Evolutionary conservation across 1,140 invertebrate genomes (phyloP).

Genomic region (Drosophila nigrodunni): DNA sequence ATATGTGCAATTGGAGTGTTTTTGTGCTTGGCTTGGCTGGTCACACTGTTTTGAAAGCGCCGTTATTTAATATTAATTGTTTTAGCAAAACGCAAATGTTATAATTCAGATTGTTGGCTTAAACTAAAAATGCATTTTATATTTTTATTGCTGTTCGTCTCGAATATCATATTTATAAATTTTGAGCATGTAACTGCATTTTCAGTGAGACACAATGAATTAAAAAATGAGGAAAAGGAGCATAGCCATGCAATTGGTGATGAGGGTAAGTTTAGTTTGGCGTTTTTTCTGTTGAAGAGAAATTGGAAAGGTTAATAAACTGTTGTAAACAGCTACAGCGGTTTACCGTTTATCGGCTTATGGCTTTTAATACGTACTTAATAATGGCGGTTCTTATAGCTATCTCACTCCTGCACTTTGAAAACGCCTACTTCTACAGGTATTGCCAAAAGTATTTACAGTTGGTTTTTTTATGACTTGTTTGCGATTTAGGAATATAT

Average conservation of each 20-base stretch:
- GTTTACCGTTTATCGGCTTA: neutral
- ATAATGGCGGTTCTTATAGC: slow-evolving; percentile 19
- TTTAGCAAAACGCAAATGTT: neutral
- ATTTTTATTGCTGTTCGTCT: slow-evolving; percentile 16
- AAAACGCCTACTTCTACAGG: too few relatives aligned
- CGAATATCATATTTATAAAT: slow-evolving; percentile 16
- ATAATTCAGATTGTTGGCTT: too few relatives aligned
- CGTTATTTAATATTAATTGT: slow-evolving; percentile 16
- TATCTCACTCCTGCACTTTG: slow-evolving; percentile 17
- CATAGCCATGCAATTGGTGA: neutral
- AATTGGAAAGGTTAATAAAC: neutral
- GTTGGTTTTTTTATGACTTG: too few relatives aligned
- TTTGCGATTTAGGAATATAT: too few relatives aligned
- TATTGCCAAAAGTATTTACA: too few relatives aligned
- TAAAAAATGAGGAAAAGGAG: slow-evolving; percentile 6
- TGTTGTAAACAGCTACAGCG: neutral
- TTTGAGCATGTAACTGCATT: slow-evolving; percentile 22
- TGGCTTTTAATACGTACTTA: neutral
- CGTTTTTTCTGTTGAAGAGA: neutral
- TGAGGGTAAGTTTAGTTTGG: slow-evolving; percentile 16
- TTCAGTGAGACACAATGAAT: slow-evolving; percentile 54
- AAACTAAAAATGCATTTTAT: slow-evolving; percentile 4
- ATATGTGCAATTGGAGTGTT: neutral
- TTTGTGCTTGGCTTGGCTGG: neutral
- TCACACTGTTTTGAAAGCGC: slow-evolving; percentile 14